Base-by-base conservation (phyloP, 2,113 vertebrate genomes). In the Malurus alboscapulatus region DNA sequence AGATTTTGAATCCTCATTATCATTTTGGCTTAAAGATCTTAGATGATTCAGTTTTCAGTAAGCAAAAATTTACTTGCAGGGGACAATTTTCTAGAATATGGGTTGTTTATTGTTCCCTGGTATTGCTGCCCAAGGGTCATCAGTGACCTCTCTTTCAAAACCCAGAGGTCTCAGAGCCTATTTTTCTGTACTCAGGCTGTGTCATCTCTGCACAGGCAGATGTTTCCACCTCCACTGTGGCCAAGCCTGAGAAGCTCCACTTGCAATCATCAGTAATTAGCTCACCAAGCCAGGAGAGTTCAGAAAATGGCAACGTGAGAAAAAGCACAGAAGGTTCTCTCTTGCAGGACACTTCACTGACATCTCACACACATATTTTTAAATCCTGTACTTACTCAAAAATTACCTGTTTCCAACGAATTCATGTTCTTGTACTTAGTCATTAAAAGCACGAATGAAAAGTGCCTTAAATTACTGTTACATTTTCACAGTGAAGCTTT, bases 41-140 rank as follows among this genome's bases (percentile, higher is more conserved):
- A 38, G 15, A 34, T 25, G 26, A 68, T 27, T 45, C 17, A 17
- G 2, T 79, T 55, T 55, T 5, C 30, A 82, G 16, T 24, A 62
- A 45, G 21, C 24, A 80, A 68, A 68, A 80, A 25, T 42, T 30
- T 36, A 30, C 21, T 4, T 38, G 3, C 4, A 32, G n/a, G 18
- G 25, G 24, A n/a, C 14, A 13, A 7, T 30, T 71, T 7, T 8
- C 20, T 68, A 17, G 26, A 38, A 47, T 3, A 5, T 36, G 29
- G 59, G 3, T 63, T 67, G 19, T 5, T 36, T 29, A 3, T 32
- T 7, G 0, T 40, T 55, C 44, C 34, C 20, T 34, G 4, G 5
- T 7, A 12, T 12, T 57, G 48, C 17, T 5, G 1, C 8, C 16
- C 47, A 76, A 67, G 6, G 4, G 21, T 15, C 3, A 5, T 14